Base-by-base conservation (phyloP, 2,797 vertebrate species). In the Mastacembelus armatus region DNA sequence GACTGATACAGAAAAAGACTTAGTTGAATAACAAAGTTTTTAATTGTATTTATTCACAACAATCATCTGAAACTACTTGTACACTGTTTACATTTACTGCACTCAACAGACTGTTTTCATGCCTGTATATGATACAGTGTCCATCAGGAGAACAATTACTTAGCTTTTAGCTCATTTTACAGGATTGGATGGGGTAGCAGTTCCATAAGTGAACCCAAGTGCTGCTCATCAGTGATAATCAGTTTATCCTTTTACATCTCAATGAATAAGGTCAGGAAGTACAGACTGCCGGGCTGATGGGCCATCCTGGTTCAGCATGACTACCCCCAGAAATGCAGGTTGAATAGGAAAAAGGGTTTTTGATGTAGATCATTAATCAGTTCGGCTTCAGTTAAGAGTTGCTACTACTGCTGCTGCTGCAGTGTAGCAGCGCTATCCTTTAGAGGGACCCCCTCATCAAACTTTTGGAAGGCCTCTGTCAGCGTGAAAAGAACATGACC, bases 401-500 rank as follows among this genome's bases (percentile, higher is more conserved):
- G 1, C 71, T 14, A 51, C 56, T 42, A 29, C 62, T 58, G 75
- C 70, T 48, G 75, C 73, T 60, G 67, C 80, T 67, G 89, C 78
- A 89, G 92, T 76, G 71, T 59, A 79, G 79, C 86, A 83, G 89
- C 84, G 90, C 88, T 92, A 93, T 95, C 94, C 94, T 95, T 94
- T 83, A 91, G 93, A 96, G 95, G 95, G 95, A 95, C 94, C 92
- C 91, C 80, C 95, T 95, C 95, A 90, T 98, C 96, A 97, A 95
- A 95, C 95, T 96, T 98, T 96, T 94, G 94, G 96, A 98, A 95
- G 95, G 96, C 93, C 93, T 94, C 95, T 98, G 97, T 99, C 97
- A 98, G 94, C 94, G 93, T 98, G 96, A 97, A 98, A 98, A 98
- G 96, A 97, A 98, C 97, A 97, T 96, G 96, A 98, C 97, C 97